Percentiles rank a stretch among this genome's conserved stretches.
Conservation (phyloP, 2,113 vertebrate genomes). For the Antennarius striatus region DNA sequence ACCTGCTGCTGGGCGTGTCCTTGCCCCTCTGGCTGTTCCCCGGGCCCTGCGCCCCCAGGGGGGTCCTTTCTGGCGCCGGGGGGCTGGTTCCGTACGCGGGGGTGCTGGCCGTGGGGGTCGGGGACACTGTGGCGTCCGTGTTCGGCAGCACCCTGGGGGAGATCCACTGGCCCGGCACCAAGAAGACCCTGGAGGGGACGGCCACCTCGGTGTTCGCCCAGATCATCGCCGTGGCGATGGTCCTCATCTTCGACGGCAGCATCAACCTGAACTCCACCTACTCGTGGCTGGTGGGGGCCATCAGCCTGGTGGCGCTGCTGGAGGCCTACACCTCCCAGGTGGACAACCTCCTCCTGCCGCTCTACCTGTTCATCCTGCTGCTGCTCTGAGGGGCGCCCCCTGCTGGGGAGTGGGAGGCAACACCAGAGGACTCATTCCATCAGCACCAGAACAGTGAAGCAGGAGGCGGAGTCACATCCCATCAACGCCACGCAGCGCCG, state of each 20-base stretch:
- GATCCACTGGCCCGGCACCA: constrained; percentile 95
- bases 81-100: constrained; percentile 92
- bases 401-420: not conserved
- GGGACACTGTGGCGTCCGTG: constrained; percentile 91
- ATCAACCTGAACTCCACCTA: constrained; percentile 93
- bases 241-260: constrained; percentile 89
- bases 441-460: too few relatives aligned
- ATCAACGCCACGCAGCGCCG: too few relatives aligned
- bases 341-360: constrained; percentile 93
- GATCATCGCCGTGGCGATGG: constrained; percentile 92
- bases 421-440: too few relatives aligned
- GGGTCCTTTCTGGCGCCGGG: constrained; percentile 80
- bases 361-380: constrained; percentile 94
- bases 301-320: constrained; percentile 89
- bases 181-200: constrained; percentile 96
- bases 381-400: constrained; percentile 80
- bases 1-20: constrained; percentile 94
- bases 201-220: constrained; percentile 94
- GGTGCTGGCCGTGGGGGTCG: constrained; percentile 92
- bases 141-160: constrained; percentile 93
- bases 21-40: constrained; percentile 94
- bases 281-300: constrained; percentile 89
- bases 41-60: constrained; percentile 86
- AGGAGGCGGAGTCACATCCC: too few relatives aligned
- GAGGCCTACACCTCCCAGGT: constrained; percentile 96